Evolutionary conservation across 53 echinoderm and acorn worm genomes (phyloP).

Genomic region (Holothuria scabra): DNA sequence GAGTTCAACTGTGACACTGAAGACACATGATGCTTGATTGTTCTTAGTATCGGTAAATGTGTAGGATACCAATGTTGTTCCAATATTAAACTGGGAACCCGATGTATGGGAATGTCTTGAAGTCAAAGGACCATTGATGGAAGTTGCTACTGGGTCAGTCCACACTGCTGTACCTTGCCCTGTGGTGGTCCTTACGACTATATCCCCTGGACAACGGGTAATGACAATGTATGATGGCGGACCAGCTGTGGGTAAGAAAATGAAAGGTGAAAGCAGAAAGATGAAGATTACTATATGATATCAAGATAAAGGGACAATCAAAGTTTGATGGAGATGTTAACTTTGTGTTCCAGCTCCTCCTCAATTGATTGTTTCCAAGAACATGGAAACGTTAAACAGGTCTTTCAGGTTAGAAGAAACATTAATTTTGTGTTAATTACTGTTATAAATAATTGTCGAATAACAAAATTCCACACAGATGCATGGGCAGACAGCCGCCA

Average conservation of each 20-base stretch:
- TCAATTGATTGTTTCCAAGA: too few species aligned
- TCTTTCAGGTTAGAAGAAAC: too few species aligned
- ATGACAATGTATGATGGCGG: constrained; percentile 1
- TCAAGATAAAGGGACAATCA: too few species aligned
- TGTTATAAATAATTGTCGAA: too few species aligned
- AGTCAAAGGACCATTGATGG: constrained; percentile 16
- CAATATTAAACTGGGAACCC: constrained; percentile 12
- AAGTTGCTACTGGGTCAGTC: constrained; percentile 10
- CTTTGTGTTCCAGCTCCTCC: too few species aligned
- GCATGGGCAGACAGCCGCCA: too few species aligned
- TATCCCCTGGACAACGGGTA: constrained; percentile 20
- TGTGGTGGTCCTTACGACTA: background rate
- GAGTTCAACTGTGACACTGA: constrained; percentile 8
- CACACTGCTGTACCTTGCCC: constrained; percentile 12
- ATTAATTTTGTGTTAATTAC: too few species aligned
- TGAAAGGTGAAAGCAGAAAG: too few species aligned
- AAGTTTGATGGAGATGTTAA: too few species aligned
- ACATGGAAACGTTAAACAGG: too few species aligned
- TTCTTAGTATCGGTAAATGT: background rate
- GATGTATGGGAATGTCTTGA: background rate
- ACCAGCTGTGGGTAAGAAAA: background rate
- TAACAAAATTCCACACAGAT: too few species aligned
- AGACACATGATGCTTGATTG: constrained; percentile 25
- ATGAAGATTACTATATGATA: too few species aligned
- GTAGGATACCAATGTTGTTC: constrained; percentile 13